These are phyloP conservation scores for Phalanger gymnotis DNA, from an alignment of 2,797 vertebrate genomes.

Conservation along the genomic window DNA sequence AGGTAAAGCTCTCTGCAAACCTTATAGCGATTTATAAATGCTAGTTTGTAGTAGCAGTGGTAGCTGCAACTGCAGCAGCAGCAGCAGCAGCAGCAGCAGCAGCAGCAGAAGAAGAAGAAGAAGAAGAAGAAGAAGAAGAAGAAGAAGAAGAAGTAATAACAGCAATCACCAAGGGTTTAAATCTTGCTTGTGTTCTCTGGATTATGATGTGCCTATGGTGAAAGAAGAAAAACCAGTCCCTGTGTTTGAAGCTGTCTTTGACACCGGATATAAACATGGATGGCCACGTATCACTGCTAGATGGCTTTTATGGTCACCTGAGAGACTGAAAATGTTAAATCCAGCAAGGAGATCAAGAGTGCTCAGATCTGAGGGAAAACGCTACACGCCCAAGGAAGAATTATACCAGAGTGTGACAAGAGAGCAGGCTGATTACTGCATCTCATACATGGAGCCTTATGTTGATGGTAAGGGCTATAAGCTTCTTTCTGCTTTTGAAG, in stretches of 20 bases:
- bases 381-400: constrained; percentile 95
- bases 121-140: too few species aligned
- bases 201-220: constrained; percentile 96
- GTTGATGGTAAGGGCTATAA: constrained; percentile 94
- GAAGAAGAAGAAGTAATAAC: too few species aligned
- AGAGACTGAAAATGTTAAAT: constrained; percentile 96
- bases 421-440: constrained; percentile 96
- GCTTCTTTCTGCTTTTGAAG: constrained; percentile 92
- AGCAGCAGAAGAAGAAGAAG: too few species aligned
- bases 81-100: not conserved
- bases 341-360: constrained; percentile 95
- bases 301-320: constrained; percentile 98
- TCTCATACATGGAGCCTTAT: constrained; percentile 97
- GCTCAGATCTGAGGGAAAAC: constrained; percentile 94
- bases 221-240: constrained; percentile 96
- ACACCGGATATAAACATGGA: constrained; percentile 97
- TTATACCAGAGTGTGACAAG: constrained; percentile 95
- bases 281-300: constrained; percentile 96
- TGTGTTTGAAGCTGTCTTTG: constrained; percentile 93
- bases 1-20: not conserved
- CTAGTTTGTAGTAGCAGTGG: not conserved
- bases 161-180: constrained; percentile 96
- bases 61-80: not conserved
- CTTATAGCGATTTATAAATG: not conserved
- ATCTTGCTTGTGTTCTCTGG: constrained; percentile 94